Base-by-base conservation (phyloP, 2,888 invertebrate species). In the Chrysotoxum bicinctum region DNA sequence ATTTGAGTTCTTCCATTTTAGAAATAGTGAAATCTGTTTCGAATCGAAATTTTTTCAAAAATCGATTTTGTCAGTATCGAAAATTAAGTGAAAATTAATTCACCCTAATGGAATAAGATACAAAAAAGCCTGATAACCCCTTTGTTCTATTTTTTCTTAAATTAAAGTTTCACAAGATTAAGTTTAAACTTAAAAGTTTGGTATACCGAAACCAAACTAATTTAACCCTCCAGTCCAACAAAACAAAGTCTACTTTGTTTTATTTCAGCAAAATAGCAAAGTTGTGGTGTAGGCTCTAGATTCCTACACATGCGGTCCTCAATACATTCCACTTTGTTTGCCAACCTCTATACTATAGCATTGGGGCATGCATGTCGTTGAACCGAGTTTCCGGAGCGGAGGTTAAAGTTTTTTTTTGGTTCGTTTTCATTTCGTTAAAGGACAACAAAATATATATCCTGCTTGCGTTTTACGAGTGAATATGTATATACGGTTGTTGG, bases 361-460 rank as follows among this genome's bases (percentile, higher is more conserved):
- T 76, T 30, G 16, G 16, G 54, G 52, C 69, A 80, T 56, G 56
- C 19, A 60, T 73, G 82, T 82, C 77, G 68, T 77, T 82, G 68
- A 82, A 82, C 81, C 50, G 56, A 32, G 30, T 32, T 52, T 64
- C 48, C 66, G 35, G 64, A 43, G 43, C 66, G 35, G 64, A 43
- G 43, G 58, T 16, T 37, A 43, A 45, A 30, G 45, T 50, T 50
- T 32, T 43, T 43, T 50, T 7, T 50, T 50, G 14, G 14, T 32
- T 26, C 12, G 19, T 68, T 30, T 50, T 32, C 64, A 30, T 43
- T 50, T 40, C 40, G 60, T 79, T 50, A 37, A 32, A 73, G 66
- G 56, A 66, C 40, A 73, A 79, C 52, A 32, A 81, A 80, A 50
- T 50, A 74, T 54, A 58, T 68, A 81, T 81, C 69, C 69, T 64